Evolutionary conservation across 1,140 invertebrate species (phyloP).

Genomic region (Brachionus calyciflorus): DNA sequence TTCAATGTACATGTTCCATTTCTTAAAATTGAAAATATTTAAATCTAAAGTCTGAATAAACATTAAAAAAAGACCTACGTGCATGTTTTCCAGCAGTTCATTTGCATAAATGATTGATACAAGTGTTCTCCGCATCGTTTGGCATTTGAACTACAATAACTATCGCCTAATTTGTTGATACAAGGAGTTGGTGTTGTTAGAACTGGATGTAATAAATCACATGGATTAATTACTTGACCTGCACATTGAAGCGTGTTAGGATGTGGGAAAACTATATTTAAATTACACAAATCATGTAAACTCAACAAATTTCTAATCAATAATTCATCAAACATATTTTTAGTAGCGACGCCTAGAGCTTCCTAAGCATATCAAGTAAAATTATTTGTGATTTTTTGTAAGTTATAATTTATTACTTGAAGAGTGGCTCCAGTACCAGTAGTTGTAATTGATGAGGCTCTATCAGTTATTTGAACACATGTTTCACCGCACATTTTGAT

Average conservation of each 20-base stretch:
- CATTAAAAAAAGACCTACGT: constrained; percentile 37
- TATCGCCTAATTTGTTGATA: constrained; percentile 25
- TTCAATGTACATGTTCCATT: constrained; percentile 12
- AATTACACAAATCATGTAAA: constrained; percentile 45
- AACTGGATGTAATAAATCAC: constrained; percentile 44
- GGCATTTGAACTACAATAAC: constrained; percentile 19
- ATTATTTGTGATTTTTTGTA: too few species aligned
- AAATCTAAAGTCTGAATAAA: neutral
- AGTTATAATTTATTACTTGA: constrained; percentile 32
- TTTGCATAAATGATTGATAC: constrained; percentile 26
- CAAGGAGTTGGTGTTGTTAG: constrained; percentile 8
- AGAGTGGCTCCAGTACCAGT: constrained; percentile 13
- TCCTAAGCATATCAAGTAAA: too few species aligned
- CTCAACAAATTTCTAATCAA: constrained; percentile 20
- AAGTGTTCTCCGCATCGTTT: constrained; percentile 4
- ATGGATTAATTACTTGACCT: constrained; percentile 21
- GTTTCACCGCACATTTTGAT: constrained; percentile 41
- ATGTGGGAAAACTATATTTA: constrained; percentile 38
- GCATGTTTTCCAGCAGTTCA: constrained; percentile 45
- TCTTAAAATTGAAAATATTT: neutral
- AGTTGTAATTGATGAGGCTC: constrained; percentile 1
- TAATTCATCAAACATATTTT: constrained; percentile 28
- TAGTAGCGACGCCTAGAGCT: constrained; percentile 31
- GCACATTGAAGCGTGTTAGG: constrained; percentile 27
- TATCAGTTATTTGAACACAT: constrained; percentile 37